Conservation (phyloP, 2,797 vertebrate species). For the Pangasius larnaudii region DNA sequence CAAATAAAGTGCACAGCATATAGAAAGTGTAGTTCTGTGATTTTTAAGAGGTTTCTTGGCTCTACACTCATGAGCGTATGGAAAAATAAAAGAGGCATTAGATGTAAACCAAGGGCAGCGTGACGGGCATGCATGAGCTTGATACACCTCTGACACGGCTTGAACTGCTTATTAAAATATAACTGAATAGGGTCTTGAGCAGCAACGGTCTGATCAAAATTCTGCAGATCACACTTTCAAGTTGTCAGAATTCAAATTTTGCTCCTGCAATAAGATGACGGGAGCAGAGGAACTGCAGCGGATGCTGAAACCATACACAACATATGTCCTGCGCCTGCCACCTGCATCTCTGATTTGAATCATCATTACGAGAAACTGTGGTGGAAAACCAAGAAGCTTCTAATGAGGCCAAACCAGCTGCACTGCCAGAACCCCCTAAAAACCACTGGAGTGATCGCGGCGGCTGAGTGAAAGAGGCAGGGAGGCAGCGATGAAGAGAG, state of each 20-base stretch:
- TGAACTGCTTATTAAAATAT: not conserved
- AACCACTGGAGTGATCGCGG: slow-evolving; percentile 17
- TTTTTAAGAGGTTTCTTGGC: not conserved
- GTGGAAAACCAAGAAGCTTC: not conserved
- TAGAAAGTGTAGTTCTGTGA: not conserved
- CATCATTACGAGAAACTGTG: not conserved
- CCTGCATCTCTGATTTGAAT: slow-evolving; percentile 1
- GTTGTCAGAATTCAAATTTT: not conserved
- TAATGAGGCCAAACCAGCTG: slow-evolving; percentile 19
- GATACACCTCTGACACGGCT: not conserved
- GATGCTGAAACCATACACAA: not conserved
- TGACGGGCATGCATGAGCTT: not conserved
- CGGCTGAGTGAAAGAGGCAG: slow-evolving; percentile 19
- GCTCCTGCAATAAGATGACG: not conserved
- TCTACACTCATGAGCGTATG: not conserved
- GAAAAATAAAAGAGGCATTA: too few species aligned
- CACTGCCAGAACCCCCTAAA: not conserved
- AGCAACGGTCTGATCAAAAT: not conserved
- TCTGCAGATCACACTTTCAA: not conserved
- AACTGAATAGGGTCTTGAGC: not conserved
- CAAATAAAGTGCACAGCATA: not conserved
- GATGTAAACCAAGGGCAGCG: not conserved
- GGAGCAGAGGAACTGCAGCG: not conserved
- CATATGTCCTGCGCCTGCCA: not conserved
- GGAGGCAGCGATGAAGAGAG: not conserved